These are phyloP conservation scores for Pentamera pediparva DNA, from an alignment of 53 echinoderm and acorn worm genomes.

Conservation along the genomic window DNA sequence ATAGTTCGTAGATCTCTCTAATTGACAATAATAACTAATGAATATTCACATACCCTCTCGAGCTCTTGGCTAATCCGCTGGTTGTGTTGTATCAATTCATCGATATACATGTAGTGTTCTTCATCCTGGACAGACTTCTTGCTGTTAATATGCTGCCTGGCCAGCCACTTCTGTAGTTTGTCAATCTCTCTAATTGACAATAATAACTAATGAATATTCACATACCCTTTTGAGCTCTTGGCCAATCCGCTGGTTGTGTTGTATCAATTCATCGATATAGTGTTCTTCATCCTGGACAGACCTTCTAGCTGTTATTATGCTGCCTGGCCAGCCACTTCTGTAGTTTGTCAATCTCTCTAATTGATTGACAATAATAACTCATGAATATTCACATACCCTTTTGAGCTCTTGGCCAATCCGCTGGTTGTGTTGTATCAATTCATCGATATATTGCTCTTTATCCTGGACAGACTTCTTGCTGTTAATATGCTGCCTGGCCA, in stretches of 20 bases:
- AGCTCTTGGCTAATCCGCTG: slow-evolving; percentile 55
- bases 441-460: slow-evolving; percentile 51
- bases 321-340: slow-evolving; percentile 44
- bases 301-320: slow-evolving; percentile 29
- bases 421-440: slow-evolving; percentile 63
- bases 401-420: slow-evolving; percentile 52
- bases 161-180: slow-evolving; percentile 46
- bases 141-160: slow-evolving; percentile 45
- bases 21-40: too few relatives aligned
- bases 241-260: slow-evolving; percentile 63
- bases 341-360: background rate
- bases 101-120: slow-evolving; percentile 45
- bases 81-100: slow-evolving; percentile 60
- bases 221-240: slow-evolving; percentile 59
- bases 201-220: too few relatives aligned
- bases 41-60: slow-evolving; percentile 60
- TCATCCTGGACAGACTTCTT: slow-evolving; percentile 52
- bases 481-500: slow-evolving; percentile 49
- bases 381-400: slow-evolving; percentile 35
- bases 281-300: slow-evolving; percentile 58
- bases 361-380: background rate
- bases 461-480: slow-evolving; percentile 48
- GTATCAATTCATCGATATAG: slow-evolving; percentile 46
- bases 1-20: too few relatives aligned
- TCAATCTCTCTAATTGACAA: too few relatives aligned